These are phyloP conservation scores for Pagetopsis macropterus DNA, from an alignment of 2,797 vertebrate genomes.

Conservation along the genomic window DNA sequence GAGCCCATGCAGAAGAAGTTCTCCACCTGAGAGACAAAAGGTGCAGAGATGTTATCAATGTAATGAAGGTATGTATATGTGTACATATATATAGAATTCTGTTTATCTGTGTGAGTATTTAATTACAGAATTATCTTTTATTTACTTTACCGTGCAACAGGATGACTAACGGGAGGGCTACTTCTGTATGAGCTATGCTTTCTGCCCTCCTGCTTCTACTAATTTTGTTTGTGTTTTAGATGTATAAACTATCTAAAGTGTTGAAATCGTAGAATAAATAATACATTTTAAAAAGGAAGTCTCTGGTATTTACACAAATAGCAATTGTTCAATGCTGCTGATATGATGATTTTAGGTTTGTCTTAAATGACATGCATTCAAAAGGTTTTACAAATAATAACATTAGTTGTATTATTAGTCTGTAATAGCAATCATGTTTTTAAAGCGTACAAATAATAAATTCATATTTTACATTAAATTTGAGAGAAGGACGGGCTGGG, in stretches of 20 bases:
- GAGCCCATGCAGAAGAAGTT: conserved; percentile 99
- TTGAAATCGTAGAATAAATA: too few relatives aligned
- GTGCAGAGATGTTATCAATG: conserved; percentile 4
- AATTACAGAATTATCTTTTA: too few relatives aligned
- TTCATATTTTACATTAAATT: conserved; percentile 90
- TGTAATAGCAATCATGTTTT: background rate
- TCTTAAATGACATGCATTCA: background rate
- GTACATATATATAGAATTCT: too few relatives aligned
- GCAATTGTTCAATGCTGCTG: background rate
- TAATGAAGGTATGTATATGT: too few relatives aligned
- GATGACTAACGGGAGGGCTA: too few relatives aligned
- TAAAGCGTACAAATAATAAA: background rate
- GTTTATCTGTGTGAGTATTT: too few relatives aligned
- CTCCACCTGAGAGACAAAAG: conserved; percentile 86
- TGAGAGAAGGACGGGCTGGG: conserved; percentile 89
- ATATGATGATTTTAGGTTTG: background rate
- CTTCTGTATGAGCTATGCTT: too few relatives aligned
- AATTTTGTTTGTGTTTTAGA: too few relatives aligned
- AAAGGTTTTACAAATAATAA: background rate
- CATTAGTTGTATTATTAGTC: background rate
- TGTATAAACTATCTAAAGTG: too few relatives aligned
- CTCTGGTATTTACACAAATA: background rate
- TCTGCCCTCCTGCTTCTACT: too few relatives aligned
- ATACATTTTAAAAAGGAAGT: too few relatives aligned
- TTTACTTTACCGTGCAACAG: too few relatives aligned